phyloP scores from a whole-genome alignment of 2,113 vertebrate genomes.

The Oreochromis aureus region DNA sequence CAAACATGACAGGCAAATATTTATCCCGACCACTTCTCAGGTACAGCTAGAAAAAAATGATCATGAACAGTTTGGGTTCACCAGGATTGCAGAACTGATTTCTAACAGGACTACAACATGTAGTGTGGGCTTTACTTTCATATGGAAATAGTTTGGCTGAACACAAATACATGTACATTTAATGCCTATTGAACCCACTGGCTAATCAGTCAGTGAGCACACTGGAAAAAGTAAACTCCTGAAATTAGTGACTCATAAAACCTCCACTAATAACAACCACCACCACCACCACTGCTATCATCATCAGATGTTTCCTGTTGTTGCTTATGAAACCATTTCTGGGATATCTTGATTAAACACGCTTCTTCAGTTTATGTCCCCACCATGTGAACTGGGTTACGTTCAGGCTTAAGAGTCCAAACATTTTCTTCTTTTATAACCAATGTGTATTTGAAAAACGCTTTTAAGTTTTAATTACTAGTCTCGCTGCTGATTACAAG shows the following conservation, averaged over 20 bases:
- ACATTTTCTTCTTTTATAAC: not conserved
- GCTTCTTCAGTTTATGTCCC: not conserved
- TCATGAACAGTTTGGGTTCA: not conserved
- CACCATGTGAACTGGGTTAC: not conserved
- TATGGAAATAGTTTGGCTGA: not conserved
- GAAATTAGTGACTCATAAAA: not conserved
- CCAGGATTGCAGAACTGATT: not conserved
- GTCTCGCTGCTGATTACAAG: not conserved
- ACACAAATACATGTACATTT: not conserved
- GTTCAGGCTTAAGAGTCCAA: not conserved
- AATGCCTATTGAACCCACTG: not conserved
- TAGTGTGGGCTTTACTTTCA: not conserved
- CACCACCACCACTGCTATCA: not conserved
- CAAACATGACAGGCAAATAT: constrained; percentile 39
- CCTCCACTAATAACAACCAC: not conserved
- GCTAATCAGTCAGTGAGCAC: not conserved
- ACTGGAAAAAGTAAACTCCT: not conserved
- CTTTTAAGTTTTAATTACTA: not conserved
- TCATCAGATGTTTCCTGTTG: not conserved
- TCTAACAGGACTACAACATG: not conserved
- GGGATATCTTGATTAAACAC: not conserved
- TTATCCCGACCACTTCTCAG: constrained; percentile 27
- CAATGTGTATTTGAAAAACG: not conserved
- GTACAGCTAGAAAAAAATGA: not conserved
- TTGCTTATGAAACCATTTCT: not conserved